phyloP scores from a whole-genome alignment of 2,888 invertebrate genomes.

The Drosophila imparisetae region DNA sequence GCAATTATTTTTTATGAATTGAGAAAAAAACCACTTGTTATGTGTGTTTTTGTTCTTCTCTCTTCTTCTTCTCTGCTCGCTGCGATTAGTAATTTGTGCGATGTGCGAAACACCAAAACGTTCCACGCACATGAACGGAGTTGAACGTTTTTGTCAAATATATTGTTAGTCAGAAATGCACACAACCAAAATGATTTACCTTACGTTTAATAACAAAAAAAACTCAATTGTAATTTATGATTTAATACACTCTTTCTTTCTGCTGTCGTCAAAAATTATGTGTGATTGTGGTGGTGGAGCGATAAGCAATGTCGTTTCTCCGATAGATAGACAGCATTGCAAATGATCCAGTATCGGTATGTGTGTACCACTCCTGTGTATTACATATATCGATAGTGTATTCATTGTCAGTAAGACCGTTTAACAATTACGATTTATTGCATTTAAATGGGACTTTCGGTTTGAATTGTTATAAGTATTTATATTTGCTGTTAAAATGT shows the following conservation, averaged over 20 bases:
- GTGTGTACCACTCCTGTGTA: not conserved
- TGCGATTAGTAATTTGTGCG: constrained; percentile 29
- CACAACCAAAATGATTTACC: constrained; percentile 40
- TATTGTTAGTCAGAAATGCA: constrained; percentile 21
- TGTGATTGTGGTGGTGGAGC: constrained; percentile 47
- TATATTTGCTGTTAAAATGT: not conserved
- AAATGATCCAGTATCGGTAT: constrained; percentile 11
- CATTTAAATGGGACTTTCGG: not conserved
- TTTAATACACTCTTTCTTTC: constrained; percentile 47
- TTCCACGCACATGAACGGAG: constrained; percentile 47
- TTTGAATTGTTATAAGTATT: not conserved
- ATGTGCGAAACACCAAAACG: constrained; percentile 61
- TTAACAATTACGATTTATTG: not conserved
- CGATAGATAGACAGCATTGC: constrained; percentile 1
- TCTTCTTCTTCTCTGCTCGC: constrained; percentile 24
- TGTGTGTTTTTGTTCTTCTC: constrained; percentile 41
- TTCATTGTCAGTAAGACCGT: not conserved
- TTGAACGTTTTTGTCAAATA: constrained; percentile 14
- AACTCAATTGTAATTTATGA: constrained; percentile 50
- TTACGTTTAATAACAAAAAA: constrained; percentile 27
- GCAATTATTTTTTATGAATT: constrained; percentile 48
- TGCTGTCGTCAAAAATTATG: constrained; percentile 57
- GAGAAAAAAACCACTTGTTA: constrained; percentile 72
- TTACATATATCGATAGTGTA: not conserved
- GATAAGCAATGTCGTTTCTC: constrained; percentile 28